Evolutionary conservation across 2,888 invertebrate genomes (phyloP), one percentile per base, ranked within the genome.

Genomic region (Perdita meconis): DNA sequence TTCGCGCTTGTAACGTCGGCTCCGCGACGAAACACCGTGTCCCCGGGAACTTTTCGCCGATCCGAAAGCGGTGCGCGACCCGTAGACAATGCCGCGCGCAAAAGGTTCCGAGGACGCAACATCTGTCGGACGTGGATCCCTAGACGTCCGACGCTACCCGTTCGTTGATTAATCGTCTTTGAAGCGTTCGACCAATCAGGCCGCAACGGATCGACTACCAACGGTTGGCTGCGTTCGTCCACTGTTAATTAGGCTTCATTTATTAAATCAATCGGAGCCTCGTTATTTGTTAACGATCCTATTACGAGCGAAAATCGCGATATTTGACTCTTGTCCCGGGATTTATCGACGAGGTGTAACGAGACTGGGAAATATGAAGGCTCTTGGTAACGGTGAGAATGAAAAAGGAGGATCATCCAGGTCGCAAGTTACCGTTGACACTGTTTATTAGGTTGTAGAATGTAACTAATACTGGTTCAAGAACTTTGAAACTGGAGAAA

Each of bases 1-100:
- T 85, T 80, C 83, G 80, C 73, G 67, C 63, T 70, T 68, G 76
- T 78, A 83, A 85, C 69, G 82, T 72, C 69, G 78, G 74, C 69
- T 38, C 64, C 63, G 74, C 75, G 76, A 80, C 82, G 80, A 80
- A 84, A 76, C 84, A 73, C 68, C 72, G 73, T 79, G 85, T 76
- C 70, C 68, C 56, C 55, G 6, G 55, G 53, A 83, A 84, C 79
- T 84, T 83, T 83, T 74, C 81, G 66, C 67, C 60, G 71, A 80
- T 71, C 74, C 70, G 69, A 60, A 64, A 64, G 64, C 59, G 78
- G 42, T 63, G 53, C 74, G 65, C 77, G 61, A 64, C 51, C 68
- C 19, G 8, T 57, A 50, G 53, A 77, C 77, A 77, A 77, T 77
- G 78, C 50, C 57, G 22, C 77, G 19, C 76, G 63, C n/a, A 57